Conservation (phyloP, 2,797 vertebrate species). For the Poeciliopsis presidionis region DNA sequence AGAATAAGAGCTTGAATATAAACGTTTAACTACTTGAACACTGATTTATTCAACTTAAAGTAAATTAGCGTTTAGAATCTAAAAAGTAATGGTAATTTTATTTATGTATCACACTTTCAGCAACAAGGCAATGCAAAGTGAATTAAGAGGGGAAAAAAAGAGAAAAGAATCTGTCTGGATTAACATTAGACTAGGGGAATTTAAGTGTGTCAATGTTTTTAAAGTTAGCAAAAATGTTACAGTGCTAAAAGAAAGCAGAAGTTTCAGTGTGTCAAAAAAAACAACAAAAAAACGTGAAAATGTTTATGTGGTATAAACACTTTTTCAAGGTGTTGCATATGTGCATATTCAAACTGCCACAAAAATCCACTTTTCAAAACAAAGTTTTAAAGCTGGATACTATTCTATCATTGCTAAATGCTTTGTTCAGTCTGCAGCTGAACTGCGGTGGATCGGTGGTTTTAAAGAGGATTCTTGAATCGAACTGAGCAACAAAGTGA, state of each 20-base stretch:
- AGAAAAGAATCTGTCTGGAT: neutral
- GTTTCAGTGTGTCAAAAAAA: neutral
- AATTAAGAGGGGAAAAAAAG: too few species aligned
- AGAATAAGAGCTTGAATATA: neutral
- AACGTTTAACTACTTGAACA: neutral
- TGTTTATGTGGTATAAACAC: neutral
- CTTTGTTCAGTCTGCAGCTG: slow-evolving; percentile 15
- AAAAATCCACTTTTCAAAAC: neutral
- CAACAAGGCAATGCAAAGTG: too few species aligned
- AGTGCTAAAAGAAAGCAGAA: neutral
- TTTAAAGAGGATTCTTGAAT: slow-evolving; percentile 40
- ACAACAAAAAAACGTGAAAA: neutral
- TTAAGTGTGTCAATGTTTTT: neutral
- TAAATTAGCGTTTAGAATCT: too few species aligned
- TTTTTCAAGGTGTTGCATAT: neutral
- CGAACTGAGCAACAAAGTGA: slow-evolving; percentile 36
- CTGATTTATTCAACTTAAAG: neutral
- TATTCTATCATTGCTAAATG: neutral
- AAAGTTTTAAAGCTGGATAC: neutral
- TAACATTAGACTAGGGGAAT: neutral
- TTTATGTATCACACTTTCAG: too few species aligned
- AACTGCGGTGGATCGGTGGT: slow-evolving; percentile 9
- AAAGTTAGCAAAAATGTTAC: neutral
- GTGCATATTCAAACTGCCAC: too few species aligned
- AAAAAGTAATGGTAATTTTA: too few species aligned